Evolutionary conservation across 2,888 invertebrate species (phyloP).

Genomic region (Leucophenga maculata): DNA sequence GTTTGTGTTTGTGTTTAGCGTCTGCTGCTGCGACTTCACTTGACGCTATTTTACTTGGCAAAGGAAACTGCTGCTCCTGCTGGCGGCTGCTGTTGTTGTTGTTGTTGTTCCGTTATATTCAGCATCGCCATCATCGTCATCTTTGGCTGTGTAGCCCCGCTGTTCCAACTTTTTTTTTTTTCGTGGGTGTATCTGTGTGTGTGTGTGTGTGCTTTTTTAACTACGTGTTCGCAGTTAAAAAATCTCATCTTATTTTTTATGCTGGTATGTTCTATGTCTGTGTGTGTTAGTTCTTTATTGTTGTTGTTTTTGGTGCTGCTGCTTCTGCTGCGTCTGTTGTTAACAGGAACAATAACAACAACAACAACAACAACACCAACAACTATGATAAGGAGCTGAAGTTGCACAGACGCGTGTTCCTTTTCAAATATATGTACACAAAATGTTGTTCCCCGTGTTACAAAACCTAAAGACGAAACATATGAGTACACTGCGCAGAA

Average conservation of each 20-base stretch:
- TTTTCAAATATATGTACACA: too few species aligned
- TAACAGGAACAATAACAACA: conserved; percentile 28
- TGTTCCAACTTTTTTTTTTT: conserved; percentile 40
- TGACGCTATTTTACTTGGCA: conserved; percentile 35
- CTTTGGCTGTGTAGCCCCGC: conserved; percentile 40
- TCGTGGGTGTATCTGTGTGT: conserved; percentile 43
- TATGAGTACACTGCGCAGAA: conserved; percentile 11
- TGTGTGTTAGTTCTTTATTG: conserved; percentile 3
- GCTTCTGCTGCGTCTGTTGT: conserved; percentile 28
- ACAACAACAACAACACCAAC: conserved; percentile 32
- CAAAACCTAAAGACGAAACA: conserved; percentile 12
- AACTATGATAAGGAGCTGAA: conserved; percentile 14
- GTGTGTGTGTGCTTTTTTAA: conserved; percentile 51
- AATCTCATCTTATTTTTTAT: conserved; percentile 65
- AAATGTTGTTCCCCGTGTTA: neutral
- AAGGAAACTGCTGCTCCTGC: conserved; percentile 34
- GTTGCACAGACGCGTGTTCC: neutral
- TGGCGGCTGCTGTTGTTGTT: conserved; percentile 29
- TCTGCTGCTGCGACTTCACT: conserved; percentile 33
- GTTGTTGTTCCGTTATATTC: conserved; percentile 36
- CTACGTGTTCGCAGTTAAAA: conserved; percentile 67
- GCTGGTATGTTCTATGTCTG: conserved; percentile 45
- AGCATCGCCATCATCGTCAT: conserved; percentile 12
- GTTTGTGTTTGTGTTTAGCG: conserved; percentile 43
- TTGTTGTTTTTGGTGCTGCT: conserved; percentile 16